Base-by-base conservation (phyloP, 2,797 vertebrate species). In the Jordanella pulchra region DNA sequence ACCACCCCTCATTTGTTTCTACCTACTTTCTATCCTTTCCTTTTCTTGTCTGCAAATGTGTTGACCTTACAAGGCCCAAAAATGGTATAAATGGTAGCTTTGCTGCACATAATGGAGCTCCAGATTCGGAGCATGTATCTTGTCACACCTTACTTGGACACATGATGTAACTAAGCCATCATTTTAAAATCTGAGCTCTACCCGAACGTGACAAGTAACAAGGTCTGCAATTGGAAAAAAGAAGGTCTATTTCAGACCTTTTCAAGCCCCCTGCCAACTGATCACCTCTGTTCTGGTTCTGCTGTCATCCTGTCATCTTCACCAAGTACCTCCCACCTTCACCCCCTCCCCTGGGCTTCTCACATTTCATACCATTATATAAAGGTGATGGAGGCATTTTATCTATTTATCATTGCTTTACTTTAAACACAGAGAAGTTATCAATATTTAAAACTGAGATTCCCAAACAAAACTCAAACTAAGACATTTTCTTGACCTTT, bases 321-420 rank as follows among this genome's bases (percentile, higher is more conserved):
- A 69, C 48, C 66, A 39, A 39, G 35, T 56, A 66, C n/a, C 58
- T 65, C 50, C 45, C n/a, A n/a, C 3, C 61, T 54, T 30, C 69
- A n/a, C n/a, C 27, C 64, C 25, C 17, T 55, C 23, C 64, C 32
- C 32, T 11, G 73, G 35, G 47, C 47, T 4, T 23, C 50, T 67
- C 61, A 55, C 74, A n/a, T 51, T 23, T 75, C 48, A 18, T 5
- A 23, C 14, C 69, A 28, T 39, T 25, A 7, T 28, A 76, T 35
- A 63, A 5, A 42, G 27, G 25, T 45, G 28, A 54, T n/a, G 35
- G 30, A 18, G 47, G 47, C 4, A 48, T 48, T 17, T 17, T 15
- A 17, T 48, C 47, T 17, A 17, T 48, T 17, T 18, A 15, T 48
- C 5, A 17, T 48, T 48, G 47, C 14, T 45, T 45, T 45, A 45